Percentiles rank a stretch among this genome's conserved stretches.
Evolutionary conservation across 1,140 invertebrate genomes (phyloP).

Genomic region (Cydia splendana): DNA sequence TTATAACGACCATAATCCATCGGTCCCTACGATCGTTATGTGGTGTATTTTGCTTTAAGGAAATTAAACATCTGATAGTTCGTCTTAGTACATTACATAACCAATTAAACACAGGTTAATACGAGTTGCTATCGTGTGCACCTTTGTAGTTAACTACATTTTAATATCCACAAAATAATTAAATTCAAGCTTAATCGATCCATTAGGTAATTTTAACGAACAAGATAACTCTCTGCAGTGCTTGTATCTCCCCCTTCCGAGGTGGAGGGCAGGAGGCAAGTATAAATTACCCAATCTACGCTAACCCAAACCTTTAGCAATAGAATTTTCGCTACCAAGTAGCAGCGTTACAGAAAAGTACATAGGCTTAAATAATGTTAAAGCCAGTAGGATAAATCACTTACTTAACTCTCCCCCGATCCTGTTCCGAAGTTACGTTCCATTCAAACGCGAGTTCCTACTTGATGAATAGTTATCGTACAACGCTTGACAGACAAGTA

Average conservation of each 20-base stretch:
- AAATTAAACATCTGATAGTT: too few species aligned
- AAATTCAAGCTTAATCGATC: conserved; percentile 65
- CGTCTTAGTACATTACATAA: too few species aligned
- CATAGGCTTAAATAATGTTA: conserved; percentile 64
- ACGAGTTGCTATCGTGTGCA: background rate
- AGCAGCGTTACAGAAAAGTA: conserved; percentile 68
- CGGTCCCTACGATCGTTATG: too few species aligned
- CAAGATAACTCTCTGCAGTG: conserved; percentile 59
- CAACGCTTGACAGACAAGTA: conserved; percentile 31
- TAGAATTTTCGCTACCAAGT: conserved; percentile 70
- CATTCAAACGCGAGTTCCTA: conserved; percentile 23
- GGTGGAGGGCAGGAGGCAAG: conserved; percentile 63
- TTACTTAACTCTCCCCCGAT: conserved; percentile 43
- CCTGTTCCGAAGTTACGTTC: conserved; percentile 27
- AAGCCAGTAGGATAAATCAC: conserved; percentile 54
- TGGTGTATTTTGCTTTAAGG: too few species aligned
- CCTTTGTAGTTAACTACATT: conserved; percentile 45
- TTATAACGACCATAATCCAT: too few species aligned
- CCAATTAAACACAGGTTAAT: too few species aligned
- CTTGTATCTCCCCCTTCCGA: conserved; percentile 58
- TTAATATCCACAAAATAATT: conserved; percentile 52
- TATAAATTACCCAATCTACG: conserved; percentile 79
- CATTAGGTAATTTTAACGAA: conserved; percentile 74
- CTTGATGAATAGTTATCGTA: conserved; percentile 28
- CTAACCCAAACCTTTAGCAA: conserved; percentile 73